phyloP scores from a whole-genome alignment of 1,140 invertebrate genomes.

The Calliopsis andreniformis region DNA sequence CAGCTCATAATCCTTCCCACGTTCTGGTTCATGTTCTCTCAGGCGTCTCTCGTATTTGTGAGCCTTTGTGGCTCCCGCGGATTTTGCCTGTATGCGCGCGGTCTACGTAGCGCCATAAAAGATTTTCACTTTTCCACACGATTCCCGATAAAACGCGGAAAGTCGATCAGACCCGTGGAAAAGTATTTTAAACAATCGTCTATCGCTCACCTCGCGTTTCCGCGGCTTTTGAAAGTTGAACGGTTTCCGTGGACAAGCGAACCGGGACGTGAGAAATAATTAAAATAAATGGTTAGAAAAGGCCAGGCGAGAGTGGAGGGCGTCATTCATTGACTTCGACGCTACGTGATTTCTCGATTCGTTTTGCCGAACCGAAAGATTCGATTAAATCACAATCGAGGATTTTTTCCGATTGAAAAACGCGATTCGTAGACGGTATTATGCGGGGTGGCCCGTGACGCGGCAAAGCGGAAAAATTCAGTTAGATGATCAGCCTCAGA shows the following conservation, averaged over 20 bases:
- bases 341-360: not conserved
- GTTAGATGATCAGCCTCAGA: not conserved
- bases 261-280: not conserved
- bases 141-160: constrained; percentile 20
- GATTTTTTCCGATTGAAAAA: not conserved
- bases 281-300: constrained; percentile 7
- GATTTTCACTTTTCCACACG: not conserved
- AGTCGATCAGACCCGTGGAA: not conserved
- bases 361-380: not conserved
- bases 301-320: not conserved
- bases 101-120: not conserved
- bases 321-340: not conserved
- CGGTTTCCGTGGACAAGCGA: too few species aligned
- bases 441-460: not conserved
- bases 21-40: too few species aligned
- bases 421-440: constrained; percentile 1
- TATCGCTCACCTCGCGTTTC: not conserved
- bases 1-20: not conserved
- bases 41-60: too few species aligned
- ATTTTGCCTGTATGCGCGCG: not conserved
- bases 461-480: not conserved
- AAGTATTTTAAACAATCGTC: constrained; percentile 27
- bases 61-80: not conserved
- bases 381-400: constrained; percentile 11
- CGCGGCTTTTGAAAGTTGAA: not conserved